Percentiles rank a stretch among this genome's conserved stretches.
phyloP scores from a whole-genome alignment of 2,113 vertebrate species.

The Chauna torquata region DNA sequence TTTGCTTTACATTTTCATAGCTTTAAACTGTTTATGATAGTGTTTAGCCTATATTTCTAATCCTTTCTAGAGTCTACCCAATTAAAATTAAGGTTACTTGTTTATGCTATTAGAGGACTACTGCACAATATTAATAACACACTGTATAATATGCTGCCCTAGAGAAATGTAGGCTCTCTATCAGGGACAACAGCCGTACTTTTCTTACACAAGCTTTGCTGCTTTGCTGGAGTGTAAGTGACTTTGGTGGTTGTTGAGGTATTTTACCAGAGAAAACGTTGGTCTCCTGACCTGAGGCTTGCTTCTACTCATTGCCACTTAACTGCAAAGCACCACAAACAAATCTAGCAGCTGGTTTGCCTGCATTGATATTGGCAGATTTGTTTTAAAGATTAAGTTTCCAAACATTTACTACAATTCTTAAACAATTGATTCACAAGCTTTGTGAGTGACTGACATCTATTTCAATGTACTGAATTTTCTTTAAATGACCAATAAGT shows the following conservation, averaged over 20 bases:
- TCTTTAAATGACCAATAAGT: neutral
- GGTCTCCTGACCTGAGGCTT: neutral
- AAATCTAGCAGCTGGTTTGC: neutral
- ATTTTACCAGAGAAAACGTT: slow-evolving; percentile 7
- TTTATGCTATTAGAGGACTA: slow-evolving; percentile 46
- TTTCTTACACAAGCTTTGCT: slow-evolving; percentile 17
- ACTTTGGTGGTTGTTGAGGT: slow-evolving; percentile 13
- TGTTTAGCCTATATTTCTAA: slow-evolving; percentile 52
- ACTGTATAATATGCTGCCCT: neutral
- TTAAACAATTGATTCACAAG: neutral
- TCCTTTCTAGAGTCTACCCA: slow-evolving; percentile 50
- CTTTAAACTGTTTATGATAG: slow-evolving; percentile 71
- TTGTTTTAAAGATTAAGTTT: neutral
- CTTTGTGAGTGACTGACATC: neutral
- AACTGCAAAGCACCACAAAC: neutral
- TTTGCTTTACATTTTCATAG: slow-evolving; percentile 57
- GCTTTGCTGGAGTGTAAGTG: slow-evolving; percentile 57
- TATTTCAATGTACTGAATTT: neutral
- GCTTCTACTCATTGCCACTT: neutral
- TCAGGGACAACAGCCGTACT: neutral
- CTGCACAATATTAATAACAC: slow-evolving; percentile 54
- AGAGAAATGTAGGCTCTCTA: slow-evolving; percentile 34
- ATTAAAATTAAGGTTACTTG: slow-evolving; percentile 64
- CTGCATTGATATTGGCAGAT: neutral
- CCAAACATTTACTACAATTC: neutral